Conservation (phyloP, 35 echinoderm and acorn worm species). For the Lytechinus variegatus region DNA sequence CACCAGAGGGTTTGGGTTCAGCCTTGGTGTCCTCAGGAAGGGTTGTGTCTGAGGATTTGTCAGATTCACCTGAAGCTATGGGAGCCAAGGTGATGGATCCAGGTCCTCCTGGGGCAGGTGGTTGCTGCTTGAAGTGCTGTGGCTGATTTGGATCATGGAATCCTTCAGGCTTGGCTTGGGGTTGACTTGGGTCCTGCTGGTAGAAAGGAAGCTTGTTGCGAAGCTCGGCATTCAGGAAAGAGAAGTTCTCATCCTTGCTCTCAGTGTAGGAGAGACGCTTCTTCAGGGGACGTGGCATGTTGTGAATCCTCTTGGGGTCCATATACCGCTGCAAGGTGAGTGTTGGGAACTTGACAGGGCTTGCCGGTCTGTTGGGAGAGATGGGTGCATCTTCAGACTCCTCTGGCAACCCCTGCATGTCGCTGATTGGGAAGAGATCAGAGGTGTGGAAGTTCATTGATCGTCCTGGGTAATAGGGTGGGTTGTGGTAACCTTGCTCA, state of each 20-base stretch:
- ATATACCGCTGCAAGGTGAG: constrained; percentile 69
- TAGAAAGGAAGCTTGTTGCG: constrained; percentile 61
- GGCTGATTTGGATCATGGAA: neutral
- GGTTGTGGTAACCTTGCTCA: constrained; percentile 52
- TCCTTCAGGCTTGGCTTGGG: constrained; percentile 19
- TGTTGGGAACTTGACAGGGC: constrained; percentile 82
- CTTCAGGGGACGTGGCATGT: constrained; percentile 96
- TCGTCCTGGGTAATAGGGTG: constrained; percentile 35
- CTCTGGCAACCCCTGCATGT: constrained; percentile 48
- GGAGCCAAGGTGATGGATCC: constrained; percentile 15
- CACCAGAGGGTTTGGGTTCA: constrained; percentile 32
- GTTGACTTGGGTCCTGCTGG: constrained; percentile 33
- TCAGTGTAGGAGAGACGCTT: constrained; percentile 91
- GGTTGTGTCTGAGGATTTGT: neutral
- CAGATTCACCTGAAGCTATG: neutral
- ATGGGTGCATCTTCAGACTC: constrained; percentile 58
- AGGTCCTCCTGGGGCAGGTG: neutral
- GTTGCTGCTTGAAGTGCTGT: neutral
- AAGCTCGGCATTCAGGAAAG: constrained; percentile 72
- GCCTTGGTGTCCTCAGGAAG: neutral
- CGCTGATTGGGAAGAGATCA: neutral
- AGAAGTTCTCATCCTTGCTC: constrained; percentile 83
- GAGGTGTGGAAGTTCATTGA: constrained; percentile 27
- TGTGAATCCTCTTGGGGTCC: constrained; percentile 78
- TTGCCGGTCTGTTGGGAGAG: constrained; percentile 77